phyloP scores from a whole-genome alignment of 2,113 vertebrate genomes.

The Girardinichthys multiradiatus region DNA sequence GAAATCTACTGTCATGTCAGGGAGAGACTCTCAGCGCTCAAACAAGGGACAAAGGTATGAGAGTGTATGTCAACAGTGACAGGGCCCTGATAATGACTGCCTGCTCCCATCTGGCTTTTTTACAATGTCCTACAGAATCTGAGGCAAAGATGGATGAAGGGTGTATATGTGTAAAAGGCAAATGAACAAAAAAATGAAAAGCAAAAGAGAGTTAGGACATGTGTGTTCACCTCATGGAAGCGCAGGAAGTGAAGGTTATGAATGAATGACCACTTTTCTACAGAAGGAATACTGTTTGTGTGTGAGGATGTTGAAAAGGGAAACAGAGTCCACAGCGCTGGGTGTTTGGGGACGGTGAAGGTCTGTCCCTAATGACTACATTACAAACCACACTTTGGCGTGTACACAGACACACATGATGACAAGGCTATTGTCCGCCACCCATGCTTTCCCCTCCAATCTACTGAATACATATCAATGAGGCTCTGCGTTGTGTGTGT shows the following conservation, averaged over 20 bases:
- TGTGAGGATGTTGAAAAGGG: constrained; percentile 6
- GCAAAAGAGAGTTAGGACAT: constrained; percentile 27
- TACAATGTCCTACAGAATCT: constrained; percentile 26
- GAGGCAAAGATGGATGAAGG: constrained; percentile 12
- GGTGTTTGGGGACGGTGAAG: constrained; percentile 52
- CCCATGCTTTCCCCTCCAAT: constrained; percentile 77
- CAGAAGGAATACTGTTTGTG: constrained; percentile 10
- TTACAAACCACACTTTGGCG: constrained; percentile 51
- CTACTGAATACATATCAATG: constrained; percentile 92
- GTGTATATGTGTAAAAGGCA: constrained; percentile 20
- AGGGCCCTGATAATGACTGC: constrained; percentile 74
- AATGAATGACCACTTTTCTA: constrained; percentile 90
- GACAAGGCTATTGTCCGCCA: constrained; percentile 90
- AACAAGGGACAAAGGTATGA: constrained; percentile 31
- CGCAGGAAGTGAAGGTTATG: constrained; percentile 83
- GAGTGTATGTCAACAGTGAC: constrained; percentile 75
- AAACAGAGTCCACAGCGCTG: constrained; percentile 39
- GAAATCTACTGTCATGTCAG: constrained; percentile 54
- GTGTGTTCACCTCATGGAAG: constrained; percentile 75
- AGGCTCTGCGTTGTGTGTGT: constrained; percentile 84
- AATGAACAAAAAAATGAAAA: constrained; percentile 27
- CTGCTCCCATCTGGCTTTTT: constrained; percentile 61
- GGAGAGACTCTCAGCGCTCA: constrained; percentile 43
- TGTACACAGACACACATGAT: constrained; percentile 67
- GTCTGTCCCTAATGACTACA: constrained; percentile 65